Percentiles rank a stretch among this genome's conserved stretches.
Conservation (phyloP, 2,797 vertebrate species). For the Malurus leucopterus region DNA sequence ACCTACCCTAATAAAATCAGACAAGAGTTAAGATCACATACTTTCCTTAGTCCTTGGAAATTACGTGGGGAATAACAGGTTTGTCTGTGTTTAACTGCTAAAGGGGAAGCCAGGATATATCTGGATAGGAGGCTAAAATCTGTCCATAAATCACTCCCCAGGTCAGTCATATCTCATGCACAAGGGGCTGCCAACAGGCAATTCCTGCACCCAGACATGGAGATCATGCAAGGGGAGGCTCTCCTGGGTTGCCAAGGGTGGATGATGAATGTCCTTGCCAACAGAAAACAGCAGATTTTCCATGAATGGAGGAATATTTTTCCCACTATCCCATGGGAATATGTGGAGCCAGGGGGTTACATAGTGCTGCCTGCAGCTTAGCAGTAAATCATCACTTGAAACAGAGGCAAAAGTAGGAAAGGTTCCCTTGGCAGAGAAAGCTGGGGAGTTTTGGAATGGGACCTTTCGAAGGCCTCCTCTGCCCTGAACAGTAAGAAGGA, state of each 20-base stretch:
- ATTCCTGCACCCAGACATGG: neutral
- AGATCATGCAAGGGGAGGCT: neutral
- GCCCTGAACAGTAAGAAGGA: neutral
- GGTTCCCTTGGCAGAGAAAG: neutral
- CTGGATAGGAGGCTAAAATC: neutral
- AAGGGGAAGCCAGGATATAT: neutral
- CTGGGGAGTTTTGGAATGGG: neutral
- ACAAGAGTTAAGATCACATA: neutral
- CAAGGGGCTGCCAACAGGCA: neutral
- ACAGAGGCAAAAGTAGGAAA: neutral
- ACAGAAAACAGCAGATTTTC: neutral
- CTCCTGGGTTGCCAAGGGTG: neutral
- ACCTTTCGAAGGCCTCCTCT: neutral
- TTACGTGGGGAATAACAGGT: neutral
- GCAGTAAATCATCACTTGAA: neutral
- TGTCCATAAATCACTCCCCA: neutral
- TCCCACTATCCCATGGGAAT: neutral
- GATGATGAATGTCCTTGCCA: neutral
- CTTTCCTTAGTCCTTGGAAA: neutral
- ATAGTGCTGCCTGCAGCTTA: neutral
- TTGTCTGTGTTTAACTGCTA: neutral
- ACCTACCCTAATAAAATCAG: neutral
- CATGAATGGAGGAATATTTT: neutral
- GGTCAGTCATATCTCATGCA: neutral
- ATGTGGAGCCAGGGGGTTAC: rapidly evolving